phyloP scores from a whole-genome alignment of 2,797 vertebrate genomes.

The Gallinago solitaria region DNA sequence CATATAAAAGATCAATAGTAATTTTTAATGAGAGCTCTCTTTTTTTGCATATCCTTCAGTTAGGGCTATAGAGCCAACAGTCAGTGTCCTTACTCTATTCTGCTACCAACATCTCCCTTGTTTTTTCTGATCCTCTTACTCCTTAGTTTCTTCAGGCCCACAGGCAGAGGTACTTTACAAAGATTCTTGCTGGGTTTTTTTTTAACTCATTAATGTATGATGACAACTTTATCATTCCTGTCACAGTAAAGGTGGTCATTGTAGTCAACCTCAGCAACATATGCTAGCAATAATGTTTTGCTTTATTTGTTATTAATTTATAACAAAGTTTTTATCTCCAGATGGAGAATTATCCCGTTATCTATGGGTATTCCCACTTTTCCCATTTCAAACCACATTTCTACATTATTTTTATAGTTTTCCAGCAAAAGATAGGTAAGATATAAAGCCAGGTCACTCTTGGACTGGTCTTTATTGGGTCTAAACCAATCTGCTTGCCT shows the following conservation, averaged over 20 bases:
- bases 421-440: neutral
- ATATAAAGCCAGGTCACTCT: neutral
- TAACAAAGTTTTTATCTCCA: neutral
- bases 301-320: neutral
- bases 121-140: neutral
- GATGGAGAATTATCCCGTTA: neutral
- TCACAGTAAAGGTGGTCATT: neutral
- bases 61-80: neutral
- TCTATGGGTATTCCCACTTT: neutral
- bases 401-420: neutral
- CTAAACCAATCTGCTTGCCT: neutral
- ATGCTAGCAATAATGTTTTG: neutral
- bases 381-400: neutral
- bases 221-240: neutral
- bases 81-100: neutral
- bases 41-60: neutral
- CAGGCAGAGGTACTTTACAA: neutral
- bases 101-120: neutral
- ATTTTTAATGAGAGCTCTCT: neutral
- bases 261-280: neutral
- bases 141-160: neutral
- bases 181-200: neutral
- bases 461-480: neutral
- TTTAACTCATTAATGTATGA: neutral
- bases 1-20: neutral